A percentile compares a stretch with the other conserved stretches of the same genome.
Evolutionary conservation across 2,888 invertebrate genomes (phyloP).

Genomic region (Pycnomerus fuliginosus): DNA sequence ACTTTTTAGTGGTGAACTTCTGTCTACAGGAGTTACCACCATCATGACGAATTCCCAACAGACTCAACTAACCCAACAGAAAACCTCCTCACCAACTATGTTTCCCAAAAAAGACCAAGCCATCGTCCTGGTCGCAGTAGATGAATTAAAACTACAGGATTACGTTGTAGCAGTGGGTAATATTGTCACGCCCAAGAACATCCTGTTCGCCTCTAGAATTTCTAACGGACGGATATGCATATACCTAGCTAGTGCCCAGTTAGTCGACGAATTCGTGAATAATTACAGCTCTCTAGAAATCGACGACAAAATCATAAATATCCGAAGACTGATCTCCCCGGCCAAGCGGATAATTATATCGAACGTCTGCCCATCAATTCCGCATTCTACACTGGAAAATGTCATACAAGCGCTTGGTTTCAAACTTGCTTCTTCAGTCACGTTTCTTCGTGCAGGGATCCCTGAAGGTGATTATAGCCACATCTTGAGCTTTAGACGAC

Average conservation of each 20-base stretch:
- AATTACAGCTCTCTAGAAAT: slow-evolving; percentile 21
- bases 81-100: no score
- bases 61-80: no score
- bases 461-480: slow-evolving; percentile 25
- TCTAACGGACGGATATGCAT: slow-evolving; percentile 32
- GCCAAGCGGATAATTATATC: slow-evolving; percentile 31
- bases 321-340: slow-evolving; percentile 26
- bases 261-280: slow-evolving; percentile 24
- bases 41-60: no score
- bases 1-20: no score
- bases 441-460: slow-evolving; percentile 29
- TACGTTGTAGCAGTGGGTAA: slow-evolving; percentile 15
- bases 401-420: slow-evolving; percentile 21
- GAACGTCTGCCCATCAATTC: slow-evolving; percentile 33
- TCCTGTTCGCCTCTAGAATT: slow-evolving; percentile 24
- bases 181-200: slow-evolving; percentile 16
- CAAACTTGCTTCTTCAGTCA: slow-evolving; percentile 24
- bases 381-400: slow-evolving; percentile 21
- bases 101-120: no score
- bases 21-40: not conserved
- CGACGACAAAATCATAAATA: slow-evolving; percentile 9
- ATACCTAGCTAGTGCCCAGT: slow-evolving; percentile 20
- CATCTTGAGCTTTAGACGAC: slow-evolving; percentile 31
- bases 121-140: no score
- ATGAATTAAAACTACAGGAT: slow-evolving; percentile 17